Evolutionary conservation across 2,888 invertebrate genomes (phyloP), one percentile per base, ranked within the genome.

Genomic region (Kuschelorhynchus macadamiae): DNA sequence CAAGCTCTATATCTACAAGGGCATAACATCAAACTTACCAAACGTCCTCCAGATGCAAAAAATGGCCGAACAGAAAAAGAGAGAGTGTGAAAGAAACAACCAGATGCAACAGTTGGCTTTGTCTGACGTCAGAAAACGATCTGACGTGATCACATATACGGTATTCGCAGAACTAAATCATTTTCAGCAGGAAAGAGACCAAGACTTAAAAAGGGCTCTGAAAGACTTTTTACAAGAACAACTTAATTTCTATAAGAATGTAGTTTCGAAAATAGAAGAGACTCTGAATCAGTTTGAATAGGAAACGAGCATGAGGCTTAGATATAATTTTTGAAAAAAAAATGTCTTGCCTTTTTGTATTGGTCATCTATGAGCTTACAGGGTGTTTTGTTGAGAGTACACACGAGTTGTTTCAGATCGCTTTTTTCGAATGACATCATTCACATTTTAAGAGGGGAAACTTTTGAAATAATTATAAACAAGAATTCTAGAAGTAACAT

Each of bases 111-210:
- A 91, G 67, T 88, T 89, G 14, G 94, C 95, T 79, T 85, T 95
- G 70, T 90, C 91, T 72, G 93, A 93, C 79, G 91, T 97, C 9
- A 86, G 91, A 71, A 88, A 92, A 74, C 88, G 96, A 76, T 94
- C 95, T 0, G 97, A 98, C 82, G 90, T 95, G 12, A 92, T 98
- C 78, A 95, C 97, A 0, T 97, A 97, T 81, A 92, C 96, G 1
- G 89, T 96, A 68, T 88, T 98, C 81, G 97, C 98, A 59, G 98
- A 99, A 87, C 91, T 98, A 76, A 92, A 92, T 76, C 96, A 98
- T 83, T 97, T 98, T 82, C 95, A 96, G 81, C 84, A 87, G 20
- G 96, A 97, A 80, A 88, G 96, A 73, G 92, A 94, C 46, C 87
- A 88, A 39, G 97, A 98, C 85, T 88, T 96, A 75, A 94, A 93